Evolutionary conservation across 2,113 vertebrate genomes (phyloP).

Genomic region (Aspiorhynchus laticeps): DNA sequence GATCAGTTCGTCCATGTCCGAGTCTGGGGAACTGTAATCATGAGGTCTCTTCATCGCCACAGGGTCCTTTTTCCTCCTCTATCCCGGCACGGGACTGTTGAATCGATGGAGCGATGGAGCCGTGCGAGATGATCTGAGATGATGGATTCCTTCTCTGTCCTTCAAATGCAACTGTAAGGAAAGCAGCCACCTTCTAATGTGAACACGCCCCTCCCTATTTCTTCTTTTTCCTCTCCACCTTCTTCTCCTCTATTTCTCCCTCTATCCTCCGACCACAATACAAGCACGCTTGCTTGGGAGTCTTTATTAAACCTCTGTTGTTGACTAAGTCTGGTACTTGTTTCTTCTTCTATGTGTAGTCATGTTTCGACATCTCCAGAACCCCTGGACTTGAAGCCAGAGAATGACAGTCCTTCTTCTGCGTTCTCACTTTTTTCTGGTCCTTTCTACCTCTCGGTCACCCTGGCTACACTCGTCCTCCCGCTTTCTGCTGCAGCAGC

Average conservation of each 20-base stretch:
- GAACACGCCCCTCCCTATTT: constrained; percentile 45
- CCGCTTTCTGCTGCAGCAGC: constrained; percentile 58
- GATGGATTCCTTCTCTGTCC: constrained; percentile 29
- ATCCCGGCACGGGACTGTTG: constrained; percentile 28
- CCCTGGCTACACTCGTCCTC: constrained; percentile 56
- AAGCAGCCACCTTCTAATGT: constrained; percentile 35
- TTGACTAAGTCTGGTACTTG: constrained; percentile 38
- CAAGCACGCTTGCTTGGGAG: constrained; percentile 31
- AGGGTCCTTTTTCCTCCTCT: constrained; percentile 22
- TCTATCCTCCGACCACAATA: constrained; percentile 58
- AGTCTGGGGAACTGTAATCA: constrained; percentile 87
- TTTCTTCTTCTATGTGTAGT: constrained; percentile 49
- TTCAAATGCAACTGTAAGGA: constrained; percentile 41
- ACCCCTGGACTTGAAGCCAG: constrained; percentile 33
- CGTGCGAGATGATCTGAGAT: constrained; percentile 10
- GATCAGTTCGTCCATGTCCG: constrained; percentile 88
- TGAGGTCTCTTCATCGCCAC: constrained; percentile 87
- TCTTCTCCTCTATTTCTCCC: constrained; percentile 27
- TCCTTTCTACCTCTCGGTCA: constrained; percentile 36
- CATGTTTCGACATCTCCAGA: constrained; percentile 45
- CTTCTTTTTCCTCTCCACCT: constrained; percentile 22
- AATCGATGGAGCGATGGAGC: constrained; percentile 15
- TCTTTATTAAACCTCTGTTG: constrained; percentile 52
- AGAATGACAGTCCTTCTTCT: constrained; percentile 11
- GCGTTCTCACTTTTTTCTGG: constrained; percentile 29